A percentile compares a stretch with the other conserved stretches of the same genome.
Conservation (phyloP, 2,113 vertebrate genomes). For the Cyanistes caeruleus region DNA sequence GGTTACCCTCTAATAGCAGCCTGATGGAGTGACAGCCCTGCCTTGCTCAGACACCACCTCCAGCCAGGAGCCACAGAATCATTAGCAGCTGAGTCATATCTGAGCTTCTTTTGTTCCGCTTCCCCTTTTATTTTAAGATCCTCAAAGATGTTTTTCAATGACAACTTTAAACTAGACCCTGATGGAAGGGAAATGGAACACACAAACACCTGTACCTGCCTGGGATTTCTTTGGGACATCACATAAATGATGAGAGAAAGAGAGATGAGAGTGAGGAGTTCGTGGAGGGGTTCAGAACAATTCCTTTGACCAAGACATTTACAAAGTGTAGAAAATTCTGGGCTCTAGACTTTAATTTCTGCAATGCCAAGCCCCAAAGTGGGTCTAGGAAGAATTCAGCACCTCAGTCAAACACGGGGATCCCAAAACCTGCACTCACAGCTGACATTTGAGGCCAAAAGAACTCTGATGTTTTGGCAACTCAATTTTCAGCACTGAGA, state of each 20-base stretch:
- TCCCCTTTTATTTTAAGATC: slow-evolving; percentile 48
- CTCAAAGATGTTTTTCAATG: slow-evolving; percentile 43
- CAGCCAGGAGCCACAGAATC: slow-evolving; percentile 41
- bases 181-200: neutral
- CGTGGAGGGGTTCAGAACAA: neutral
- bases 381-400: neutral
- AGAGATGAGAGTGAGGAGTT: neutral
- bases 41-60: neutral
- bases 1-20: slow-evolving; percentile 38
- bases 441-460: neutral
- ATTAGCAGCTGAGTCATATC: slow-evolving; percentile 48
- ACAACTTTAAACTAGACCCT: neutral
- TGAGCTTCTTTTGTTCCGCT: slow-evolving; percentile 26
- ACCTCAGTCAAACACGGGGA: neutral
- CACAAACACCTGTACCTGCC: neutral
- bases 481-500: neutral
- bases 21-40: slow-evolving; percentile 21
- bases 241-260: neutral
- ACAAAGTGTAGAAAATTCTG: neutral
- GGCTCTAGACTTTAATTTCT: neutral
- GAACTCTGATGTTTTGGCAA: neutral
- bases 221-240: neutral
- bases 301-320: neutral
- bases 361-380: neutral
- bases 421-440: neutral